Percentiles rank a stretch among this genome's conserved stretches.
Conservation (phyloP, 2,888 invertebrate genomes). For the Melanotus villosus region DNA sequence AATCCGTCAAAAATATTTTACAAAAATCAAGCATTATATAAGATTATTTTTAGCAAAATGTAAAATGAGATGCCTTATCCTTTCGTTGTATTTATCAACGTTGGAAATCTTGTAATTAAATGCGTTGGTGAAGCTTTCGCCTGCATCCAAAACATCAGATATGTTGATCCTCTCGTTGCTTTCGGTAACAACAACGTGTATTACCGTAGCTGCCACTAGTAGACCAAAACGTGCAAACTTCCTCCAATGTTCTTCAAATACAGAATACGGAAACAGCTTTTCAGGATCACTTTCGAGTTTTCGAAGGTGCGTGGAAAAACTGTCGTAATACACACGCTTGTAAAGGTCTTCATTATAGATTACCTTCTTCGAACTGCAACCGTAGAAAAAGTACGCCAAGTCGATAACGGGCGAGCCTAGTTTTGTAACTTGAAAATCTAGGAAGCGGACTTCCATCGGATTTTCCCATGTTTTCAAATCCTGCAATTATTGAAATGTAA, state of each 20-base stretch:
- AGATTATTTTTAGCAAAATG: slow-evolving; percentile 31
- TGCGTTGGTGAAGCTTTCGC: background rate
- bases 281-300: slow-evolving; percentile 53
- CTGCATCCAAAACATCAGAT: background rate
- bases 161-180: slow-evolving; percentile 31
- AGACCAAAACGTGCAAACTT: slow-evolving; percentile 40
- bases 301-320: slow-evolving; percentile 47
- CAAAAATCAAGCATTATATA: background rate
- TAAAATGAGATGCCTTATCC: slow-evolving; percentile 15
- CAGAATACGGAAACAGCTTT: slow-evolving; percentile 48
- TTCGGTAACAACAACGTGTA: slow-evolving; percentile 46
- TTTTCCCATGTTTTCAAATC: slow-evolving; percentile 33
- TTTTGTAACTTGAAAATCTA: slow-evolving; percentile 57
- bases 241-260: slow-evolving; percentile 36
- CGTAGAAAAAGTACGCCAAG: slow-evolving; percentile 55
- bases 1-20: too few relatives aligned
- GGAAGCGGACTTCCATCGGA: slow-evolving; percentile 52
- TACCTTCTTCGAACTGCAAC: slow-evolving; percentile 46
- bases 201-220: slow-evolving; percentile 25
- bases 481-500: too few relatives aligned
- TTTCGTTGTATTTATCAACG: slow-evolving; percentile 17
- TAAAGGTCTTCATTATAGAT: slow-evolving; percentile 51
- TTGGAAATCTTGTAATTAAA: slow-evolving; percentile 17
- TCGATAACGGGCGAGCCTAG: slow-evolving; percentile 53
- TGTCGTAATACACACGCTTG: slow-evolving; percentile 53